Evolutionary conservation across 2,888 invertebrate genomes (phyloP), one percentile per base, ranked within the genome.

Genomic region (Phalangium opilio): DNA sequence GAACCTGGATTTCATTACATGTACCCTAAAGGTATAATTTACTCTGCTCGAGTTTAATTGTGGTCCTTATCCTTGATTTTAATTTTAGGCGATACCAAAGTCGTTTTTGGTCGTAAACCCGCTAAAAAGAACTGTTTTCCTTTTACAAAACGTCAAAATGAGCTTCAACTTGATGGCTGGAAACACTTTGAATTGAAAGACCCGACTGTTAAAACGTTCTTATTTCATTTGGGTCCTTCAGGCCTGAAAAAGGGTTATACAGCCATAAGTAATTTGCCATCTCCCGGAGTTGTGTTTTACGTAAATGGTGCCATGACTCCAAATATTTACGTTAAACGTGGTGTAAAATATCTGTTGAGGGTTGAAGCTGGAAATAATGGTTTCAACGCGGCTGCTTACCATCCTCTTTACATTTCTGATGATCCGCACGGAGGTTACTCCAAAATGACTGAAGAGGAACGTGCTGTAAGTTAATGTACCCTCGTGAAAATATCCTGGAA

Each of bases 231-330:
- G 49, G 91, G 91, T 0, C 85, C 87, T 3, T 78, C 85, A 19
- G 90, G 83, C 3, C 85, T 82, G 0, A 70, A 73, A 62, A 75
- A 79, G 48, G 87, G 86, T 12, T 82, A 83, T 64, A 77, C 79
- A 64, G 78, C 78, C 40, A 71, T 57, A 48, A 36, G 58, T 50
- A 57, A 58, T 18, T 47, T 57, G 3, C 57, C 61, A 7, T 61
- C 65, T 3, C 62, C 75, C 57, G 81, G 78, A 1, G 69, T 83
- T 39, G 80, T 86, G 11, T 91, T 89, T 87, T 93, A 90, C 68
- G 82, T 93, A 52, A 90, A 93, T 67, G 91, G 91, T 0, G 77
- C 78, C 61, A 70, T 91, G 58, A 77, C 81, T 43, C 90, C 90
- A 0, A 87, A 90, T 65, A 69, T 93, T 51, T 87, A 83, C 74